A percentile compares a stretch with the other conserved stretches of the same genome.
Conservation (phyloP, 1,140 invertebrate genomes). For the Mercenaria mercenaria region DNA sequence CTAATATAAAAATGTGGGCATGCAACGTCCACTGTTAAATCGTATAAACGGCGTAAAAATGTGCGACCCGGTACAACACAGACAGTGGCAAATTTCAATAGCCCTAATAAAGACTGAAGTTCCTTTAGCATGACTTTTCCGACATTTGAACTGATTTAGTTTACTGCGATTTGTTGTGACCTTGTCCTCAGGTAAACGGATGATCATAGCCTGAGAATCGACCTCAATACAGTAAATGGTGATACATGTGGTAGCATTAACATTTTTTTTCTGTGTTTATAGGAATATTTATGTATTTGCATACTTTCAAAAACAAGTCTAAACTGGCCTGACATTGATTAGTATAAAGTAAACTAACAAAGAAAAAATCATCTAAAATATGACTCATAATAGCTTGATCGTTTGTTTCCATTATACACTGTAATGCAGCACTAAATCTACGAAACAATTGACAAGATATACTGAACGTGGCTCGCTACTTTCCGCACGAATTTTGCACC, state of each 20-base stretch:
- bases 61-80: constrained; percentile 26
- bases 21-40: constrained; percentile 52
- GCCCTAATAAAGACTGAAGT: constrained; percentile 52
- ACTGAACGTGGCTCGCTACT: too few relatives aligned
- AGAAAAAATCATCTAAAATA: constrained; percentile 13
- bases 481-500: too few relatives aligned
- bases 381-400: constrained; percentile 12
- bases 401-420: not conserved
- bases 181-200: not conserved
- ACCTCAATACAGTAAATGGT: constrained; percentile 43
- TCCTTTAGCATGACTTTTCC: not conserved
- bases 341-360: not conserved
- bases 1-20: constrained; percentile 41
- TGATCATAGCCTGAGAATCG: constrained; percentile 15
- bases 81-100: constrained; percentile 21
- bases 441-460: not conserved
- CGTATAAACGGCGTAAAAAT: constrained; percentile 39
- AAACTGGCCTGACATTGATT: not conserved
- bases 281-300: constrained; percentile 9
- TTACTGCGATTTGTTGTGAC: not conserved
- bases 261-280: constrained; percentile 14
- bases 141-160: not conserved
- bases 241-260: not conserved
- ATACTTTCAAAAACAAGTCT: not conserved
- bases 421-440: not conserved